Conservation (phyloP, 2,113 vertebrate species). For the Gobius niger region DNA sequence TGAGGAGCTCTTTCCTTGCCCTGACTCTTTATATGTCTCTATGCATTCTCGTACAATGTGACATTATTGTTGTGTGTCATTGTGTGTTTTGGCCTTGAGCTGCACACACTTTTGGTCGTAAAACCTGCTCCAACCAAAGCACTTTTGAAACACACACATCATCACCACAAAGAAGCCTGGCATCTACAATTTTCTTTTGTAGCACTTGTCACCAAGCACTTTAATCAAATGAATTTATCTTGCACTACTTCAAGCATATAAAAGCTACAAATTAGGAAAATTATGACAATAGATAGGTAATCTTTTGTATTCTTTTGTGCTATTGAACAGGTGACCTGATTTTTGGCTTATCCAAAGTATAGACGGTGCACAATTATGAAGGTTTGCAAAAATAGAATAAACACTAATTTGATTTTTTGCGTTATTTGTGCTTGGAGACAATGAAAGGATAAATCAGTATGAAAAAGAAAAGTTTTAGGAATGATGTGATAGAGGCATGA, state of each 20-base stretch:
- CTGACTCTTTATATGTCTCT: background rate
- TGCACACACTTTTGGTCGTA: constrained; percentile 61
- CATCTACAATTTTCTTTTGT: constrained; percentile 24
- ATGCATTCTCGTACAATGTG: background rate
- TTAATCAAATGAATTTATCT: constrained; percentile 51
- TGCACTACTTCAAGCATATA: constrained; percentile 24
- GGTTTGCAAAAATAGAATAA: background rate
- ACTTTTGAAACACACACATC: constrained; percentile 44
- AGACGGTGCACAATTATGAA: background rate
- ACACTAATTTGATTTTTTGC: background rate
- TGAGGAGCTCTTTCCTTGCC: background rate
- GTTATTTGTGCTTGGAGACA: constrained; percentile 2
- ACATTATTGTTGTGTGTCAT: background rate
- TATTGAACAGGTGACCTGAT: constrained; percentile 24
- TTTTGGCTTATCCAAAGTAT: constrained; percentile 2
- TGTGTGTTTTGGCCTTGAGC: constrained; percentile 39
- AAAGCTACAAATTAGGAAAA: constrained; percentile 30
- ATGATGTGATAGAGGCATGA: background rate
- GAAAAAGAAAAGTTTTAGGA: background rate
- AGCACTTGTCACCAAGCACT: constrained; percentile 18
- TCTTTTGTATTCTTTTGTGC: constrained; percentile 4
- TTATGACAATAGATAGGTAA: background rate
- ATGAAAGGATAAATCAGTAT: background rate
- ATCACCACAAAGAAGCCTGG: constrained; percentile 51
- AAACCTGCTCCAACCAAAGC: constrained; percentile 45